Evolutionary conservation across 2,888 invertebrate species (phyloP).

Genomic region (Caenorhabditis sp.): DNA sequence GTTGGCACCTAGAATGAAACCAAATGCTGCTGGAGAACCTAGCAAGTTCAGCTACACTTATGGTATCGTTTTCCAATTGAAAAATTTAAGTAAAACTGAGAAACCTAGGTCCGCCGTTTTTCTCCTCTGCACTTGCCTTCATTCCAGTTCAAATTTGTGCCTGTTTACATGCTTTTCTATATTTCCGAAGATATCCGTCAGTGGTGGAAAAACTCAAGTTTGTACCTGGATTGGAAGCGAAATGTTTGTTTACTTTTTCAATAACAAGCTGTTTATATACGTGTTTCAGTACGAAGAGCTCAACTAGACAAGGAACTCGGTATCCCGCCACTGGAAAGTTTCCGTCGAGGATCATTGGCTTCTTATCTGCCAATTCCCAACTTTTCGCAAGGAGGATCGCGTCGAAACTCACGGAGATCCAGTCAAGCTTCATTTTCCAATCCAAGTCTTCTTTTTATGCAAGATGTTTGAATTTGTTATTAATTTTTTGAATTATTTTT

Average conservation of each 20-base stretch:
- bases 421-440: constrained; percentile 71
- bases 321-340: constrained; percentile 73
- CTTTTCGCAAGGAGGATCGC: constrained; percentile 55
- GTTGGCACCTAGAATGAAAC: constrained; percentile 81
- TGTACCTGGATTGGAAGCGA: constrained; percentile 75
- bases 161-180: constrained; percentile 78
- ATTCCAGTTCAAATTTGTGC: constrained; percentile 80
- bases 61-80: too few species aligned
- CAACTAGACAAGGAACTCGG: constrained; percentile 77
- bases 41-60: constrained; percentile 78
- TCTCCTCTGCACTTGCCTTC: constrained; percentile 78
- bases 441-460: constrained; percentile 64
- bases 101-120: constrained; percentile 79
- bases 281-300: constrained; percentile 68
- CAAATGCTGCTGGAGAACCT: constrained; percentile 80
- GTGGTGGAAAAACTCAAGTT: constrained; percentile 75
- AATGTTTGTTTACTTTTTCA: constrained; percentile 31
- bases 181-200: constrained; percentile 74
- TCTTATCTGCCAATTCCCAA: constrained; percentile 74
- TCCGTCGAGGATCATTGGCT: constrained; percentile 71
- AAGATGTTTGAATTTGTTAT: constrained; percentile 50
- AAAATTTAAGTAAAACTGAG: too few species aligned
- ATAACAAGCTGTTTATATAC: not conserved
- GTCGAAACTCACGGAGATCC: constrained; percentile 66
- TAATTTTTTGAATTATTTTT: not conserved